Percentiles rank a stretch among this genome's conserved stretches.
These are phyloP conservation scores for Drosophila dunni DNA, from an alignment of 1,140 invertebrate species.

Conservation along the genomic window DNA sequence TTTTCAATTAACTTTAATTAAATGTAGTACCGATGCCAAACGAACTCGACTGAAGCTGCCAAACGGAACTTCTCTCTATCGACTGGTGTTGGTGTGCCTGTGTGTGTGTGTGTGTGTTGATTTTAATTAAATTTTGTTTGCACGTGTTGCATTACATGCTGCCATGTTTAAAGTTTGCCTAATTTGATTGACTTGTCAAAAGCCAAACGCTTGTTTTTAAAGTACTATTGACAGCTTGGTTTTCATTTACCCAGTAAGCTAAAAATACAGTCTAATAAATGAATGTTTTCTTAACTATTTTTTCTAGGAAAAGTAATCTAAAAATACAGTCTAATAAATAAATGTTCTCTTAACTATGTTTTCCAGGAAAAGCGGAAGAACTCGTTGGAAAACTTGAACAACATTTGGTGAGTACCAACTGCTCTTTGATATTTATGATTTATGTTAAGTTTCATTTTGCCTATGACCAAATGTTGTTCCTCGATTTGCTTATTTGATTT, in stretches of 20 bases:
- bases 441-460: not conserved
- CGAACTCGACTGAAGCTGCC: constrained; percentile 2
- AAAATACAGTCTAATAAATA: not conserved
- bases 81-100: constrained; percentile 13
- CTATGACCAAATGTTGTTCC: not conserved
- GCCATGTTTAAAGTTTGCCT: constrained; percentile 37
- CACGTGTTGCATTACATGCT: constrained; percentile 39
- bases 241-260: too few species aligned
- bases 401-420: not conserved
- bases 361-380: too few species aligned
- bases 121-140: constrained; percentile 67
- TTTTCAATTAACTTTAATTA: constrained; percentile 80
- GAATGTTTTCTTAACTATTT: not conserved
- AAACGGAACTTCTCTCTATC: constrained; percentile 1
- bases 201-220: constrained; percentile 4
- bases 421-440: not conserved
- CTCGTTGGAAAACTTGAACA: too few species aligned
- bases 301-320: not conserved
- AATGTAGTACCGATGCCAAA: constrained; percentile 53
- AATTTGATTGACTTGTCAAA: constrained; percentile 37
- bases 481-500: not conserved
- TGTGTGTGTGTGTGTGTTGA: constrained; percentile 27
- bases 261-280: too few species aligned
- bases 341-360: too few species aligned
- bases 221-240: constrained; percentile 22